Evolutionary conservation across 2,888 invertebrate genomes (phyloP), one percentile per base, ranked within the genome.

Genomic region (Ichneumon xanthorius): DNA sequence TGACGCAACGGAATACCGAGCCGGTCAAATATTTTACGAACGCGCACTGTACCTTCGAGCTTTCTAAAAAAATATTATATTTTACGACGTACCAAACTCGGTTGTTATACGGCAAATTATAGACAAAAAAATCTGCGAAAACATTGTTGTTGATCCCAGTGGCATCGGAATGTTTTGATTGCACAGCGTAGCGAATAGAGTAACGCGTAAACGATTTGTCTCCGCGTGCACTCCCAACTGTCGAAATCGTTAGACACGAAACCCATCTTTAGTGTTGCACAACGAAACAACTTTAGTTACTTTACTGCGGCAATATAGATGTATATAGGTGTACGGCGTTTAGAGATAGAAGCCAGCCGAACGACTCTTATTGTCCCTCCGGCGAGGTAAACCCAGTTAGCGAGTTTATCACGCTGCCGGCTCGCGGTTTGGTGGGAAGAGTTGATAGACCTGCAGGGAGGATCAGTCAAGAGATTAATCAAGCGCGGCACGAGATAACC

Each of bases 211-310:
- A 22, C 22, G 22, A 58, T 22, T 19, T 3, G 26, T 55, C 37
- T 16, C 6, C 11, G 22, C 9, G 55, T 0, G 55, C 9, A 19
- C 22, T 55, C n/a, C 67, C 14, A 58, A 58, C 67, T 26, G 68
- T 73, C 30, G 68, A 65, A 75, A 80, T 80, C 53, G 80, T 71
- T 53, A 53, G 50, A 61, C n/a, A 65, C 53, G 61, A 78, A 33
- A 70, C 40, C 48, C 75, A 61, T 76, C 75, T 70, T 65, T 58
- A 22, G n/a, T 16, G 63, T 84, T 84, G 55, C 71, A 53, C 71
- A 80, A 84, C 45, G 37, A 71, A 68, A 40, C 45, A 16, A 22
- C 33, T 37, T 68, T 75, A 2, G 55, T 22, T 22, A 55, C 55
- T 55, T 55, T 55, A 19, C 55, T 19, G 2, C 22, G 22, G 55